These are phyloP conservation scores for Diadophis punctatus DNA, from an alignment of 2,113 vertebrate species.

Conservation along the genomic window DNA sequence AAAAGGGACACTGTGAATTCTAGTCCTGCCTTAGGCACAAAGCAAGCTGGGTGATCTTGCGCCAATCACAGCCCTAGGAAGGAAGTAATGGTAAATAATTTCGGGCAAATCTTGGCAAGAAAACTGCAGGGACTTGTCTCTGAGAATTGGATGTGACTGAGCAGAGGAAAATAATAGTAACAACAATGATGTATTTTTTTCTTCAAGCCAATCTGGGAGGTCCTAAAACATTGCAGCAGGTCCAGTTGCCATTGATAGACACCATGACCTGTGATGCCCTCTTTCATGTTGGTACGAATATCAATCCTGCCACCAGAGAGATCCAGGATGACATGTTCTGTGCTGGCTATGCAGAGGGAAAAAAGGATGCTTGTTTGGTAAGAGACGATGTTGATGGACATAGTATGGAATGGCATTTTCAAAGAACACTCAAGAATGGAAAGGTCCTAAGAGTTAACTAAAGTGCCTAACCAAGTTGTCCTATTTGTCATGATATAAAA, in stretches of 20 bases:
- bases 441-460: not conserved
- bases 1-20: not conserved
- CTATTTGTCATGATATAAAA: not conserved
- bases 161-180: not conserved
- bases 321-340: conserved; percentile 43
- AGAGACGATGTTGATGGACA: not conserved
- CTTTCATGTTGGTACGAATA: conserved; percentile 7
- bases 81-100: not conserved
- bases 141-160: not conserved
- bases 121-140: not conserved
- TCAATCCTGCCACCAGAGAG: not conserved
- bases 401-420: not conserved
- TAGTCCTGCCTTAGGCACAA: not conserved
- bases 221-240: conserved; percentile 26
- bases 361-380: conserved; percentile 39
- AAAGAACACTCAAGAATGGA: not conserved
- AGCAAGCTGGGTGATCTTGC: not conserved
- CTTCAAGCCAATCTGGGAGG: not conserved
- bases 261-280: conserved; percentile 25
- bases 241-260: conserved; percentile 37
- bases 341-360: conserved; percentile 32
- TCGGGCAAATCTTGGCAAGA: not conserved
- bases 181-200: not conserved
- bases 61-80: not conserved
- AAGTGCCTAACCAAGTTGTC: not conserved